Evolutionary conservation across 2,113 vertebrate genomes (phyloP).

Genomic region (Muntiacus muntjak): DNA sequence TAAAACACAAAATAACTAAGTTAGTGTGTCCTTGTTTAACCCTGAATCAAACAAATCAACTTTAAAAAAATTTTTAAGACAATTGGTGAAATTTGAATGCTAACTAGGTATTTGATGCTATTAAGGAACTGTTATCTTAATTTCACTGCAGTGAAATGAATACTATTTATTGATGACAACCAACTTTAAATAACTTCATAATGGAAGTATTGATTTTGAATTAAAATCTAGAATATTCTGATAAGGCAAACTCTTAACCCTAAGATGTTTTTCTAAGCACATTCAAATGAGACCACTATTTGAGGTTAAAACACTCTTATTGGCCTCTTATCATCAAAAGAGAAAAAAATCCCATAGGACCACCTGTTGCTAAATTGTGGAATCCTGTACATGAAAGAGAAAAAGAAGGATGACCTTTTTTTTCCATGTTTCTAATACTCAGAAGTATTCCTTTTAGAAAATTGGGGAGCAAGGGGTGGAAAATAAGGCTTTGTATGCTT

Average conservation of each 20-base stretch:
- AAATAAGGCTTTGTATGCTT: not conserved
- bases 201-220: not conserved
- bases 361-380: constrained; percentile 35
- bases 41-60: not conserved
- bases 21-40: not conserved
- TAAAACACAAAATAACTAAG: not conserved
- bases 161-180: not conserved
- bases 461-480: not conserved
- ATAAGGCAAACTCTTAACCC: not conserved
- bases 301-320: not conserved
- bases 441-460: constrained; percentile 28
- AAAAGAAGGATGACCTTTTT: not conserved
- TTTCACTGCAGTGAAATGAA: not conserved
- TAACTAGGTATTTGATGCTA: not conserved
- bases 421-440: not conserved
- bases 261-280: not conserved
- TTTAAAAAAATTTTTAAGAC: not conserved
- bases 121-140: not conserved
- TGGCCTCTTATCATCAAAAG: not conserved
- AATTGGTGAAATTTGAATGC: not conserved
- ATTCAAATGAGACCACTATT: not conserved
- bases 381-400: not conserved
- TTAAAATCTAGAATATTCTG: constrained; percentile 16
- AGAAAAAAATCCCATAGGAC: not conserved
- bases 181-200: not conserved